Conservation (phyloP, 2,888 invertebrate species). For the Minunthozetes semirufus region DNA sequence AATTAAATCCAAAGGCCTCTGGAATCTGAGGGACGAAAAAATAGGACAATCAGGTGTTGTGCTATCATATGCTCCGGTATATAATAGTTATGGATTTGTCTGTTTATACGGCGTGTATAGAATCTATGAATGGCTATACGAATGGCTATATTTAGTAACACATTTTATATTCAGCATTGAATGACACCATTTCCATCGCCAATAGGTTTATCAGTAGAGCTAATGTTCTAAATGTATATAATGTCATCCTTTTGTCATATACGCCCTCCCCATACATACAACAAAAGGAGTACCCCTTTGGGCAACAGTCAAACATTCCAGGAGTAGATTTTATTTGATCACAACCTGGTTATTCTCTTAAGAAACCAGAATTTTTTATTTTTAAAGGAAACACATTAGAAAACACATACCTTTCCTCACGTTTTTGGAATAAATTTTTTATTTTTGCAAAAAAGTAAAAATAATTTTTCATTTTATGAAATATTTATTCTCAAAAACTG, state of each 20-base stretch:
- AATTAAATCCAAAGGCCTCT: background rate
- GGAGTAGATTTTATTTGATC: background rate
- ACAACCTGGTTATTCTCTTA: too few species aligned
- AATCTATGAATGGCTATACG: too few species aligned
- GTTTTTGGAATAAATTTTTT: too few species aligned
- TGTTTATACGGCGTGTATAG: too few species aligned
- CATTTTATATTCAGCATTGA: background rate
- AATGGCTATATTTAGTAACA: slow-evolving; percentile 12
- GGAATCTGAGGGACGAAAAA: too few species aligned
- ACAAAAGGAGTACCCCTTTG: background rate
- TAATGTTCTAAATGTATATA: slow-evolving; percentile 30
- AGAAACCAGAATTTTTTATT: background rate
- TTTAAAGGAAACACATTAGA: background rate
- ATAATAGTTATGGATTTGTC: too few species aligned
- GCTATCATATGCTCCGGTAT: too few species aligned
- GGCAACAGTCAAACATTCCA: background rate
- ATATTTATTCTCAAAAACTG: too few species aligned
- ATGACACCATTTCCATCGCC: slow-evolving; percentile 32
- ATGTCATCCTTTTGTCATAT: background rate
- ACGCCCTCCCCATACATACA: slow-evolving; percentile 1
- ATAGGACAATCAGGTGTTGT: too few species aligned
- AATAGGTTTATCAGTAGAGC: background rate
- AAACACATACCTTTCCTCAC: too few species aligned
- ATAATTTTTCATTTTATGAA: too few species aligned
- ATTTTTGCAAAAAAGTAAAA: too few species aligned